Conservation (phyloP, 2,797 vertebrate genomes). For the Oreochromis mossambicus region DNA sequence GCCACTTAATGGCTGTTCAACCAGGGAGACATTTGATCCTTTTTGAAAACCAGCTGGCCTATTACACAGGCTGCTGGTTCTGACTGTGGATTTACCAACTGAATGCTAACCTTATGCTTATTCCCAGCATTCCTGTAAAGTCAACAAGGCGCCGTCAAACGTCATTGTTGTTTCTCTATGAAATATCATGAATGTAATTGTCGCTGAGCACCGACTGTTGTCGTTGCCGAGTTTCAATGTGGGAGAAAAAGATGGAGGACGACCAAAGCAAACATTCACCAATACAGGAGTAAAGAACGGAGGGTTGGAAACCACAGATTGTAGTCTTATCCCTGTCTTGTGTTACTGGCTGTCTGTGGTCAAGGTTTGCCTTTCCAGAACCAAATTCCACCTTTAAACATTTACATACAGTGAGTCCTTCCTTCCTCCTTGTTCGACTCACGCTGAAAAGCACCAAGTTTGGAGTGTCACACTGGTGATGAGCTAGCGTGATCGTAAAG, state of each 20-base stretch:
- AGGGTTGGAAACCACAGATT: conserved; percentile 37
- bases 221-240: conserved; percentile 10
- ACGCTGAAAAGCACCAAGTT: conserved; percentile 2
- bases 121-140: conserved; percentile 40
- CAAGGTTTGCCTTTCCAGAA: background rate
- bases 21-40: conserved; percentile 39
- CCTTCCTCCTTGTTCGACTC: background rate
- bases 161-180: conserved; percentile 15
- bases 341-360: conserved; percentile 15
- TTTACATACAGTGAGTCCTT: conserved; percentile 16
- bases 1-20: conserved; percentile 28
- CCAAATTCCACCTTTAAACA: conserved; percentile 5
- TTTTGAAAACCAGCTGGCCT: conserved; percentile 21
- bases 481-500: background rate
- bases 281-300: background rate
- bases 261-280: conserved; percentile 39
- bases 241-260: conserved; percentile 9
- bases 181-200: conserved; percentile 37
- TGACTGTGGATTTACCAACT: conserved; percentile 18
- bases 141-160: conserved; percentile 54
- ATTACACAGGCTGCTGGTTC: conserved; percentile 2
- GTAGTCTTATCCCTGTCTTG: background rate
- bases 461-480: background rate
- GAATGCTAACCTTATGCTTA: conserved; percentile 36
- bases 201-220: conserved; percentile 27